A percentile compares a stretch with the other conserved stretches of the same genome.
Evolutionary conservation across 2,888 invertebrate genomes (phyloP).

Genomic region (Oscheius sp.): DNA sequence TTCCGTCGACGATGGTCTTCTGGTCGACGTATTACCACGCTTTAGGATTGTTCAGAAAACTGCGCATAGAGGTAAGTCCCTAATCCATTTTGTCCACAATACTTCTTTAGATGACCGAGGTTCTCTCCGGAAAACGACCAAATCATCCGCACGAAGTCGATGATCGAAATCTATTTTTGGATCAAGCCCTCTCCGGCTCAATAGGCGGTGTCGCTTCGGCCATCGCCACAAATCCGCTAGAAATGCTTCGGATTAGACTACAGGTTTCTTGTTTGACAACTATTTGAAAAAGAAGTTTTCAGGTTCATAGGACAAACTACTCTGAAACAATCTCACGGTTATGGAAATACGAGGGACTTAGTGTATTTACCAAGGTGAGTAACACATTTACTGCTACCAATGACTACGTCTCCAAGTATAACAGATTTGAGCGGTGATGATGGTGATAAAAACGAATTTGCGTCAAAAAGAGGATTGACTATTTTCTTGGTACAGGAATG

Average conservation of each 20-base stretch:
- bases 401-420: too few relatives aligned
- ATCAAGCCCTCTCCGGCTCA: slow-evolving; percentile 66
- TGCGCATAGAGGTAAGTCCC: slow-evolving; percentile 46
- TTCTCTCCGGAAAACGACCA: slow-evolving; percentile 47
- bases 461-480: too few relatives aligned
- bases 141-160: slow-evolving; percentile 49
- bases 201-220: slow-evolving; percentile 67
- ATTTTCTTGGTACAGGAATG: too few relatives aligned
- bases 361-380: slow-evolving; percentile 66
- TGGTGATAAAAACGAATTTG: too few relatives aligned
- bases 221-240: slow-evolving; percentile 67
- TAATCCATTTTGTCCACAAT: neutral
- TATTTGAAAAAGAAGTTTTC: slow-evolving; percentile 33
- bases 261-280: slow-evolving; percentile 45
- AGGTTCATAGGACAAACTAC: slow-evolving; percentile 69
- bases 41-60: slow-evolving; percentile 50
- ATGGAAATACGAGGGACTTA: slow-evolving; percentile 62
- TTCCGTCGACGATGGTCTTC: slow-evolving; percentile 71
- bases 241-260: slow-evolving; percentile 65
- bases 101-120: slow-evolving; percentile 44
- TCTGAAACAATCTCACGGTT: slow-evolving; percentile 64
- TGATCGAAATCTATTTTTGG: slow-evolving; percentile 59
- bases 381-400: too few relatives aligned
- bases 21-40: slow-evolving; percentile 70
- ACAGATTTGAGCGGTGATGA: too few relatives aligned